Evolutionary conservation across 30 jellyfish, hydroid and myxozoan species (phyloP), one percentile per base, ranked within the genome.

Genomic region (Aurelia sp.): DNA sequence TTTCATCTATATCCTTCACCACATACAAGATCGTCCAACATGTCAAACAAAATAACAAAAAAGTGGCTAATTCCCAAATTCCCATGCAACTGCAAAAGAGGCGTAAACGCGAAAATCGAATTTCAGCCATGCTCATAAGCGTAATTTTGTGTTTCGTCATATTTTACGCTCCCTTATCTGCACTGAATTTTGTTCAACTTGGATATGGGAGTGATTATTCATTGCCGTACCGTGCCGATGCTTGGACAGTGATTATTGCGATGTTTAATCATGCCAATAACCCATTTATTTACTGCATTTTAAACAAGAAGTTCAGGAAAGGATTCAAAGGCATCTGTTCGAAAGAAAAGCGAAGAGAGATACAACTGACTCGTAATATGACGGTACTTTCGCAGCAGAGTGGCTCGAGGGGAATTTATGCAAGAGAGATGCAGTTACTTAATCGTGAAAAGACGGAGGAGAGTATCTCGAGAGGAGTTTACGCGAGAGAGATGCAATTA

Each of bases 201-300:
- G 96, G 80, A 51, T 65, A 22, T 53, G 96, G 90, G 2, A 60
- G 78, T 50, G 33, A 22, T 35, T 86, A 61, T 21, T 20, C 35
- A 10, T 16, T 86, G 53, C 96, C 96, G 37, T 61, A 51, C 33
- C 48, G 82, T 11, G 84, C 66, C 13, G 96, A 86, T 37, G 86
- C 88, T 13, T 73, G 86, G 88, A n/a, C 89, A 51, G 78, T 76
- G 2, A 27, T 69, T 18, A 33, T 86, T 59, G 96, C 96, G 13
- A 86, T 86, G 96, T 62, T 76, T 48, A 86, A 67, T 76, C 96
- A 86, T 64, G 96, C 90, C 15, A 86, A 64, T 51, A 86, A 86
- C 51, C 96, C 96, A 0, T 1, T 86, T 0, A 86, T 86, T 19
- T 86, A 86, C 74, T 87, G 96, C 65, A 48, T 76, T 10, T 30